A percentile compares a stretch with the other conserved stretches of the same genome.
phyloP scores from a whole-genome alignment of 2,113 vertebrate genomes.

The Smithornis capensis region DNA sequence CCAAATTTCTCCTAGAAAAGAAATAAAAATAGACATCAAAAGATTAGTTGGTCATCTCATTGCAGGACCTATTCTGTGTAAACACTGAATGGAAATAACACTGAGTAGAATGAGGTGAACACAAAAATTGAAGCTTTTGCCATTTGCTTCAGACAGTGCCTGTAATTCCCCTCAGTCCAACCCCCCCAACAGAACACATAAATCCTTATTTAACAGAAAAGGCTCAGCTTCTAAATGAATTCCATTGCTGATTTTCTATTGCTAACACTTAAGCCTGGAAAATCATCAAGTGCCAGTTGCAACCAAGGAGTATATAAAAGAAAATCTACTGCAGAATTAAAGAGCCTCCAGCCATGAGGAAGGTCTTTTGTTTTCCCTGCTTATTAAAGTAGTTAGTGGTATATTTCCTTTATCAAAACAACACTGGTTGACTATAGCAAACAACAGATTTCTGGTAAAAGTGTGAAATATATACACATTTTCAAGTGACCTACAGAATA shows the following conservation, averaged over 20 bases:
- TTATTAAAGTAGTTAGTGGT: constrained; percentile 10
- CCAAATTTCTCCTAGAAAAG: not conserved
- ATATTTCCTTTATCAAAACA: constrained; percentile 7
- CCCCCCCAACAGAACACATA: not conserved
- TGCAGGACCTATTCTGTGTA: not conserved
- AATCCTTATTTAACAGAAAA: not conserved
- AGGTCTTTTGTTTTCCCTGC: not conserved
- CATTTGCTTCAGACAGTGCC: not conserved
- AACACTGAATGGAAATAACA: constrained; percentile 35
- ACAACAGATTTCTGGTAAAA: not conserved
- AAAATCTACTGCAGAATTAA: not conserved
- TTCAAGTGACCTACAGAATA: constrained; percentile 12
- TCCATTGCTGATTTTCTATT: not conserved
- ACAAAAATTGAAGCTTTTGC: not conserved
- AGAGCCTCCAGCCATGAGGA: not conserved
- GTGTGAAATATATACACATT: not conserved
- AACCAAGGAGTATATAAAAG: not conserved
- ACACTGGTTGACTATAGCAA: not conserved
- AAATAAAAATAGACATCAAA: not conserved
- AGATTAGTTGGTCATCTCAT: not conserved
- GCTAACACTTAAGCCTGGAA: not conserved
- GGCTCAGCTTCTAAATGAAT: not conserved
- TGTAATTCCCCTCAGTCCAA: not conserved
- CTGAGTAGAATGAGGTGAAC: not conserved
- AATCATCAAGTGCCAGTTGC: not conserved